phyloP scores from a whole-genome alignment of 2,797 vertebrate species.

The Crenuchus spilurus region DNA sequence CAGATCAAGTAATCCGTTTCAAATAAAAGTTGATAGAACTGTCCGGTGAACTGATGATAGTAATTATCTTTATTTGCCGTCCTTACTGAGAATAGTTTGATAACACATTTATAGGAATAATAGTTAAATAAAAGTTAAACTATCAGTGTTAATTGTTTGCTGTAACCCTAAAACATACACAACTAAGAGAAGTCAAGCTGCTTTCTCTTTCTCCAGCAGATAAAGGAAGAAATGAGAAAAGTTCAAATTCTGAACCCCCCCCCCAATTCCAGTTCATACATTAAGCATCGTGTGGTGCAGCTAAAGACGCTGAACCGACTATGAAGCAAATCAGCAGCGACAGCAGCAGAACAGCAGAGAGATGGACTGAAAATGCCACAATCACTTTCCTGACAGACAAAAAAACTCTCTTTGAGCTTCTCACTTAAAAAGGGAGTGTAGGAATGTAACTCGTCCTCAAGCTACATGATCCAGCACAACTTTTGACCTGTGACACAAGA shows the following conservation, averaged over 20 bases:
- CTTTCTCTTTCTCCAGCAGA: neutral
- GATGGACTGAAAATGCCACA: slow-evolving; percentile 13
- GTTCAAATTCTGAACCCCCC: neutral
- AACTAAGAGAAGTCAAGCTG: neutral
- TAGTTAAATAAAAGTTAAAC: neutral
- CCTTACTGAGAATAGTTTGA: too few species aligned
- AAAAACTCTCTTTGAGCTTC: neutral
- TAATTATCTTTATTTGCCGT: too few species aligned
- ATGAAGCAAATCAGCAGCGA: slow-evolving; percentile 17
- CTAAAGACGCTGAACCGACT: neutral
- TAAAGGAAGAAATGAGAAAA: neutral
- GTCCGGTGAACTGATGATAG: too few species aligned
- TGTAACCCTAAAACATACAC: neutral
- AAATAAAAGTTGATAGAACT: too few species aligned
- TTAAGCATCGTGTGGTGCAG: slow-evolving; percentile 22
- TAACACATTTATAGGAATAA: neutral
- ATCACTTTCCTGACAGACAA: slow-evolving; percentile 7
- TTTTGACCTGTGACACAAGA: slow-evolving; percentile 17
- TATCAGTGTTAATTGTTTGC: neutral
- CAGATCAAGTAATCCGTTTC: too few species aligned
- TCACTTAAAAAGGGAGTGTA: neutral
- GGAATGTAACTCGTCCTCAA: neutral
- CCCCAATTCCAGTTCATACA: neutral
- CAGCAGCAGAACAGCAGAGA: slow-evolving; percentile 17
- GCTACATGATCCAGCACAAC: neutral